Percentiles rank a stretch among this genome's conserved stretches.
Conservation (phyloP, 2,888 invertebrate species). For the Tachina lurida region DNA sequence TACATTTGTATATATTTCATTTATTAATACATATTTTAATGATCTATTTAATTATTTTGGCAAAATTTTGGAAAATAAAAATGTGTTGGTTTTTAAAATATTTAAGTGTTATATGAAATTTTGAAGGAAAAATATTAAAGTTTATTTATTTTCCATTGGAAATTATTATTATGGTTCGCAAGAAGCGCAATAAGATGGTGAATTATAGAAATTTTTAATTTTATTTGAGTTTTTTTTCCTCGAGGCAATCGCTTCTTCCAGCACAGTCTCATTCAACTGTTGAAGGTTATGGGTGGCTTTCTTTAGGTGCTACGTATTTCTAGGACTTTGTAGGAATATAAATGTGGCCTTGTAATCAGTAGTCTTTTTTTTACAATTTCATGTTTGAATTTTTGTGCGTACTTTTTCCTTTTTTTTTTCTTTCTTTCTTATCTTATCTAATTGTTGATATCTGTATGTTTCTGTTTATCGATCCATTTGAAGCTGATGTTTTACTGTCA, state of each 20-base stretch:
- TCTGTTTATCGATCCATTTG: neutral
- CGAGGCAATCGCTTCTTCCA: too few relatives aligned
- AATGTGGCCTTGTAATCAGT: too few relatives aligned
- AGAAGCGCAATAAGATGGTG: too few relatives aligned
- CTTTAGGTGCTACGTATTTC: too few relatives aligned
- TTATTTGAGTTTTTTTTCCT: too few relatives aligned
- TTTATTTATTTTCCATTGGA: constrained; percentile 10
- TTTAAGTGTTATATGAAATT: constrained; percentile 26
- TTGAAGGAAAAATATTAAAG: constrained; percentile 8
- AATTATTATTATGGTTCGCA: neutral
- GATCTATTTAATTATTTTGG: constrained; percentile 17
- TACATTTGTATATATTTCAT: constrained; percentile 12
- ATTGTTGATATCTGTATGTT: neutral
- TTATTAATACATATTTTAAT: constrained; percentile 2
- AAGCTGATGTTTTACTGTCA: constrained; percentile 2
- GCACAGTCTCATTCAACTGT: too few relatives aligned
- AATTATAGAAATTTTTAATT: too few relatives aligned
- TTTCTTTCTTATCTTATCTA: constrained; percentile 40
- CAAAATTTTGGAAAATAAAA: constrained; percentile 5
- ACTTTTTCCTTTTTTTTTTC: constrained; percentile 8
- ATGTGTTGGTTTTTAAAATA: neutral
- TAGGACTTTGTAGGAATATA: too few relatives aligned
- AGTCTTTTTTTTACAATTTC: neutral
- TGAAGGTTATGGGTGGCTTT: too few relatives aligned
- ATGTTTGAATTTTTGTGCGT: neutral